These are phyloP conservation scores for Amblyteles armatorius DNA, from an alignment of 2,888 invertebrate species.

Conservation along the genomic window DNA sequence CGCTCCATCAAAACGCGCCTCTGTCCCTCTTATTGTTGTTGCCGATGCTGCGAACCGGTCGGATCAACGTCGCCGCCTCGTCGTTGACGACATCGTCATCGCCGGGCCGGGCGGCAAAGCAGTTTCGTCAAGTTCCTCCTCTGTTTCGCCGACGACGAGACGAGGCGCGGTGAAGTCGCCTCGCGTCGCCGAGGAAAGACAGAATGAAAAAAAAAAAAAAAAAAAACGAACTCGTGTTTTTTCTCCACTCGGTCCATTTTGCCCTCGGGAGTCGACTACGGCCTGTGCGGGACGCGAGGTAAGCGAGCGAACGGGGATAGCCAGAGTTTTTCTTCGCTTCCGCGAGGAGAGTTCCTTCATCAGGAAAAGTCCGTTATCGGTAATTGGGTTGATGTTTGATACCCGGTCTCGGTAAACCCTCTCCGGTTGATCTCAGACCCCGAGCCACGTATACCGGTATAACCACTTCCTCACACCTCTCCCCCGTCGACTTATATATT, in stretches of 20 bases:
- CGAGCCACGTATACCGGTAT: background rate
- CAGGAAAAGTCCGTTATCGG: constrained; percentile 25
- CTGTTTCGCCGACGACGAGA: constrained; percentile 52
- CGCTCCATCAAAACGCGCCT: constrained; percentile 52
- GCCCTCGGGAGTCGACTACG: background rate
- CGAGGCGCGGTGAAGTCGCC: constrained; percentile 6
- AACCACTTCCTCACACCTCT: background rate
- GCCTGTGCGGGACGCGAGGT: background rate
- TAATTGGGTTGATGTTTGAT: constrained; percentile 42
- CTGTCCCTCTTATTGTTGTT: constrained; percentile 33
- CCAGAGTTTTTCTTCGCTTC: background rate
- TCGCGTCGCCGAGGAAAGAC: background rate
- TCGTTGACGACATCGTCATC: constrained; percentile 23
- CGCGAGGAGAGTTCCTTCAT: background rate
- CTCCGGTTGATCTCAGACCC: background rate
- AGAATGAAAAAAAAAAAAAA: background rate
- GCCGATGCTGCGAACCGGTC: constrained; percentile 43
- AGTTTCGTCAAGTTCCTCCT: constrained; percentile 59
- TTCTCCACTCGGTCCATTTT: background rate
- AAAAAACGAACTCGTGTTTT: background rate
- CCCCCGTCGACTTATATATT: constrained; percentile 8
- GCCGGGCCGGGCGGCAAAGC: constrained; percentile 45
- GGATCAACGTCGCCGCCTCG: constrained; percentile 58
- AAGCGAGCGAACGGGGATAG: background rate
- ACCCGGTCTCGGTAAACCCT: constrained; percentile 1